These are phyloP conservation scores for Cotesia congregata DNA, from an alignment of 2,888 invertebrate genomes.

Conservation along the genomic window DNA sequence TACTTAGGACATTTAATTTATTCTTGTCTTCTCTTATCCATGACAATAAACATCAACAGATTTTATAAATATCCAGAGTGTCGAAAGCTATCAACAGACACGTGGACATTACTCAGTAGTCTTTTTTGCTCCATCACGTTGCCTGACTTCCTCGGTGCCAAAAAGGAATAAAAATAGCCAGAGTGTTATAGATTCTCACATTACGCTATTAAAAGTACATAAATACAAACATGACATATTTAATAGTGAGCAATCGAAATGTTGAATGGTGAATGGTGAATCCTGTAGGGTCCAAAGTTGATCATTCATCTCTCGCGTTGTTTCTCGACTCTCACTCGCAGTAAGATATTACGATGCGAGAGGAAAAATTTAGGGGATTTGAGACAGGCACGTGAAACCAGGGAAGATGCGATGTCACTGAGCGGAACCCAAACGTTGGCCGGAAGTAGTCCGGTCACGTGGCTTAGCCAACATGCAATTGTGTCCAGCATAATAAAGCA, in stretches of 20 bases:
- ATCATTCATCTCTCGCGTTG: slow-evolving; percentile 44
- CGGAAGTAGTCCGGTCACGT: slow-evolving; percentile 70
- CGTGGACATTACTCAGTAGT: slow-evolving; percentile 16
- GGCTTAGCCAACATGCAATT: slow-evolving; percentile 70
- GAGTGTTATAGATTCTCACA: slow-evolving; percentile 5
- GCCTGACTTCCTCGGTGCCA: background rate
- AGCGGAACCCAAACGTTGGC: slow-evolving; percentile 69
- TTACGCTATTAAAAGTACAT: background rate
- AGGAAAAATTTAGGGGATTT: slow-evolving; percentile 11
- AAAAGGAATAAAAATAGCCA: slow-evolving; percentile 5
- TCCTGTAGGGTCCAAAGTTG: slow-evolving; percentile 35
- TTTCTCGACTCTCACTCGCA: slow-evolving; percentile 27
- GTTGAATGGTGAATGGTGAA: slow-evolving; percentile 36
- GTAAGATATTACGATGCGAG: slow-evolving; percentile 20
- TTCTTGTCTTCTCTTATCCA: background rate
- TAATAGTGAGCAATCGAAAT: slow-evolving; percentile 18
- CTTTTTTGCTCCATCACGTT: background rate
- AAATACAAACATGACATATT: slow-evolving; percentile 21
- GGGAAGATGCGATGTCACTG: slow-evolving; percentile 63
- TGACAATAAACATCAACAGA: background rate
- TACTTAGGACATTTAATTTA: background rate
- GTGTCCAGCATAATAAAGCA: slow-evolving; percentile 70
- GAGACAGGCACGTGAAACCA: slow-evolving; percentile 49
- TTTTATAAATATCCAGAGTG: slow-evolving; percentile 13
- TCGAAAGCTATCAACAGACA: slow-evolving; percentile 13